Base-by-base conservation (phyloP, 2,888 invertebrate genomes). In the Hipparchia sbordonii region DNA sequence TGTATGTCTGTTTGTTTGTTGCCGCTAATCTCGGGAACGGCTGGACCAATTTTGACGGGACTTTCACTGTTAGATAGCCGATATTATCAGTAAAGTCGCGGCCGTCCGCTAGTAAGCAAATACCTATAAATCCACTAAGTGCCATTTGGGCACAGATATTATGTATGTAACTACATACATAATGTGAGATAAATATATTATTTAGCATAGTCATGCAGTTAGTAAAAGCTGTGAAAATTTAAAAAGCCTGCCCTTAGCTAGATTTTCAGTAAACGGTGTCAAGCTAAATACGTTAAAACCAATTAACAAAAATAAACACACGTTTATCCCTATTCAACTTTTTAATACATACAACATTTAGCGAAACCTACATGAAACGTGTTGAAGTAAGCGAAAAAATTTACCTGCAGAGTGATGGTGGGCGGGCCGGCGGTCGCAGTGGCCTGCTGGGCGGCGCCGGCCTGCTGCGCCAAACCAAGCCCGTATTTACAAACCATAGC, bases 341-440 rank as follows among this genome's bases (percentile, higher is more conserved):
- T 39, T 39, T 39, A 10, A 52, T 52, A 3, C 10, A 52, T 52
- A 3, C 10, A 9, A 4, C 52, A 52, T 12, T 52, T 4, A 10
- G 10, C 3, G n/a, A 54, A n/a, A 54, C 6, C n/a, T 0, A 2
- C 12, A 52, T 1, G 12, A 52, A 52, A 52, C 12, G 54, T n/a
- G 54, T 13, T 54, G 6, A n/a, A 33, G 33, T 7, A 59, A 33
- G 59, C 10, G 8, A n/a, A n/a, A n/a, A n/a, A n/a, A 52, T 51
- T 68, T 82, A 94, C 94, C 92, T 94, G 94, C 67, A 94, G 78
- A 1, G 94, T 94, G 79, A 94, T 94, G 59, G 94, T 93, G 59
- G 87, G 92, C 89, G 13, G 91, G 82, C 23, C 82, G 79, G 9
- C 86, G 81, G 7, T 81, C 85, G 72, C 85, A 85, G 75, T 51